A percentile compares a stretch with the other conserved stretches of the same genome.
phyloP scores from a whole-genome alignment of 2,888 invertebrate species.

The Zygaena filipendulae region DNA sequence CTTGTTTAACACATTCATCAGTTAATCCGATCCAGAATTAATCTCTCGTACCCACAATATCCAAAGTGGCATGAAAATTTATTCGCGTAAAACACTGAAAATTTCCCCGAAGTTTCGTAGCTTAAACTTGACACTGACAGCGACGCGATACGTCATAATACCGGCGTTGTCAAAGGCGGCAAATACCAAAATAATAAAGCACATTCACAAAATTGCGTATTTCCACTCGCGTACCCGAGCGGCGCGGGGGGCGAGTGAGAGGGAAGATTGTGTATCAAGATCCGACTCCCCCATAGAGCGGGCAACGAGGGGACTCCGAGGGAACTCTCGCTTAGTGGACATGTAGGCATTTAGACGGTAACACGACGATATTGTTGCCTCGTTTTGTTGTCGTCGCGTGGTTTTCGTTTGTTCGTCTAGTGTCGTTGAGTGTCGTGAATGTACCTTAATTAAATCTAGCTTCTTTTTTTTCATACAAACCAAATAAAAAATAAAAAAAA shows the following conservation, averaged over 20 bases:
- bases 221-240: no score
- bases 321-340: constrained; percentile 69
- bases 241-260: constrained; percentile 57
- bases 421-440: constrained; percentile 53
- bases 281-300: constrained; percentile 55
- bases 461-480: no score
- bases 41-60: no score
- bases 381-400: constrained; percentile 67
- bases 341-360: constrained; percentile 69
- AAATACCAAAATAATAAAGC: background rate
- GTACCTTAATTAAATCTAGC: no score
- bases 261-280: constrained; percentile 60
- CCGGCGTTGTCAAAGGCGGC: background rate
- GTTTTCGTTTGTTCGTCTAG: constrained; percentile 64
- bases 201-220: background rate
- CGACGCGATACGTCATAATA: no score
- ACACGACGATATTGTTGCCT: constrained; percentile 69
- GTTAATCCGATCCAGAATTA: no score
- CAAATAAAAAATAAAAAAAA: no score
- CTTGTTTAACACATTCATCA: no score
- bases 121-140: no score
- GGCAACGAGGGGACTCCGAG: constrained; percentile 55
- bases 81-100: no score
- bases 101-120: no score
- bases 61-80: no score